Conservation (phyloP, 2,888 invertebrate genomes). For the Dioctria rufipes region DNA sequence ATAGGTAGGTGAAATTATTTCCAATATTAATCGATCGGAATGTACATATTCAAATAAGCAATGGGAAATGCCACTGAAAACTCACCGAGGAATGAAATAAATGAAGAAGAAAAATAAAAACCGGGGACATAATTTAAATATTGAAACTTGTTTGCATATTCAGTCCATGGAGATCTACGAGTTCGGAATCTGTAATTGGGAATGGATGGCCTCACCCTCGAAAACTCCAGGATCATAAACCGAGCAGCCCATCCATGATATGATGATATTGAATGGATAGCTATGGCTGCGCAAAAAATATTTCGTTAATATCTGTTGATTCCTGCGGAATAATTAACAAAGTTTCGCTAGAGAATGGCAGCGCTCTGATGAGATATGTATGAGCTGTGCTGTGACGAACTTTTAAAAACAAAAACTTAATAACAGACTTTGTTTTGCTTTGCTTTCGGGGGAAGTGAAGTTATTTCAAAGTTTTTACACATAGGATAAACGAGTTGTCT, state of each 20-base stretch:
- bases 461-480: constrained; percentile 39
- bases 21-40: not conserved
- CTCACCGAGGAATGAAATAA: constrained; percentile 4
- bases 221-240: constrained; percentile 19
- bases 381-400: constrained; percentile 29
- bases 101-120: constrained; percentile 18
- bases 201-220: constrained; percentile 1
- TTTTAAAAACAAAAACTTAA: constrained; percentile 14
- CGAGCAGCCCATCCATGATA: constrained; percentile 19
- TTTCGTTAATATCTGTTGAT: constrained; percentile 27
- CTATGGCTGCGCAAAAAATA: constrained; percentile 12
- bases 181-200: constrained; percentile 29
- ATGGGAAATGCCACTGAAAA: not conserved
- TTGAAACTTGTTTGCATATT: constrained; percentile 48
- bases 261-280: constrained; percentile 16
- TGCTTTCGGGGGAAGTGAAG: not conserved
- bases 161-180: constrained; percentile 29
- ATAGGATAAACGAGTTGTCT: constrained; percentile 41
- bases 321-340: constrained; percentile 32
- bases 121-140: constrained; percentile 49
- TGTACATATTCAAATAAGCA: not conserved
- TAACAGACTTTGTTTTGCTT: constrained; percentile 25
- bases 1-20: not conserved
- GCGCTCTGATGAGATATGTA: constrained; percentile 20
- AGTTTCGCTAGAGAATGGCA: constrained; percentile 2